Evolutionary conservation across 1,140 invertebrate genomes (phyloP).

Genomic region (silkworm (Bombyx mori)): ASM3026992v2 NC_085115.1:10611001-10611500

Average conservation of each 20-base stretch:
- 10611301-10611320: constrained; percentile 87
- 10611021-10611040: too few relatives aligned
- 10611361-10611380: constrained; percentile 93
- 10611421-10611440: too few relatives aligned
- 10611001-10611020: too few relatives aligned
- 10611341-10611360: constrained; percentile 96
- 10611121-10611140: too few relatives aligned
- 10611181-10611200: background rate
- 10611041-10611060: too few relatives aligned
- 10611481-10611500: too few relatives aligned
- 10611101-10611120: too few relatives aligned
- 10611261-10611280: constrained; percentile 95
- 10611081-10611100: too few relatives aligned
- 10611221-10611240: constrained; percentile 81
- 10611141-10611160: background rate
- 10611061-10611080: too few relatives aligned
- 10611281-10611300: constrained; percentile 91
- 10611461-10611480: too few relatives aligned
- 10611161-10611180: background rate
- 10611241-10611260: constrained; percentile 91
- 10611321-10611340: constrained; percentile 95
- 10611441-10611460: too few relatives aligned
- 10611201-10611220: constrained; percentile 4
- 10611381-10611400: constrained; percentile 92
- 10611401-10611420: constrained; percentile 45